phyloP scores from a whole-genome alignment of 2,797 vertebrate genomes.

The Austrolebias charrua region DNA sequence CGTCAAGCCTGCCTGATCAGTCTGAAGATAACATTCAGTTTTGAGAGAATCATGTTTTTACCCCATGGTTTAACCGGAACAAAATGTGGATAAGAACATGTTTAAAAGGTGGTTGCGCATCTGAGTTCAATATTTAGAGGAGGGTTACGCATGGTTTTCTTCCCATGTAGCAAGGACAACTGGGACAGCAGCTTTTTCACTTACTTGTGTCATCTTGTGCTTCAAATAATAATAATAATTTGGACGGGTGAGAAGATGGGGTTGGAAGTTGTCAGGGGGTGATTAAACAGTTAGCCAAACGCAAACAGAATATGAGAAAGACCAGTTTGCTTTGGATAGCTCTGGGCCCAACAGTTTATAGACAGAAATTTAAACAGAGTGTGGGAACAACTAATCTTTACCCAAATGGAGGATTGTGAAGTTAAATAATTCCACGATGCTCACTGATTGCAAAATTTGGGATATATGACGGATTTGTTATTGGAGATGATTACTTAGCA shows the following conservation, averaged over 20 bases:
- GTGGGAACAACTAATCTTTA: slow-evolving; percentile 65
- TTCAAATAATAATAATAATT: slow-evolving; percentile 37
- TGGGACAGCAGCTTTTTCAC: slow-evolving; percentile 45
- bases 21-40: slow-evolving; percentile 55
- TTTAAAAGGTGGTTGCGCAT: slow-evolving; percentile 68
- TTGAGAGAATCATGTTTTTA: slow-evolving; percentile 47
- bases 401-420: slow-evolving; percentile 67
- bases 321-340: slow-evolving; percentile 71
- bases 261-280: slow-evolving; percentile 48
- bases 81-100: slow-evolving; percentile 57
- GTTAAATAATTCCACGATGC: slow-evolving; percentile 64
- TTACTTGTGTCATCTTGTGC: slow-evolving; percentile 29
- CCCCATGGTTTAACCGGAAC: slow-evolving; percentile 59
- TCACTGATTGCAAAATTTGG: slow-evolving; percentile 67
- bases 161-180: slow-evolving; percentile 65
- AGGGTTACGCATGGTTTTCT: slow-evolving; percentile 69
- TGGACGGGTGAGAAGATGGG: slow-evolving; percentile 25
- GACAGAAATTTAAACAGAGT: slow-evolving; percentile 77
- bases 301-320: slow-evolving; percentile 56
- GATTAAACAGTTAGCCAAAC: slow-evolving; percentile 68
- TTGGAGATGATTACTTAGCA: slow-evolving; percentile 52
- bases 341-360: slow-evolving; percentile 65
- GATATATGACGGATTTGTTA: slow-evolving; percentile 59
- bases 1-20: slow-evolving; percentile 65
- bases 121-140: slow-evolving; percentile 69